Evolutionary conservation across 92 coral and sea anemone species (phyloP).

Genomic region (Zoanthus sansibaricus): DNA sequence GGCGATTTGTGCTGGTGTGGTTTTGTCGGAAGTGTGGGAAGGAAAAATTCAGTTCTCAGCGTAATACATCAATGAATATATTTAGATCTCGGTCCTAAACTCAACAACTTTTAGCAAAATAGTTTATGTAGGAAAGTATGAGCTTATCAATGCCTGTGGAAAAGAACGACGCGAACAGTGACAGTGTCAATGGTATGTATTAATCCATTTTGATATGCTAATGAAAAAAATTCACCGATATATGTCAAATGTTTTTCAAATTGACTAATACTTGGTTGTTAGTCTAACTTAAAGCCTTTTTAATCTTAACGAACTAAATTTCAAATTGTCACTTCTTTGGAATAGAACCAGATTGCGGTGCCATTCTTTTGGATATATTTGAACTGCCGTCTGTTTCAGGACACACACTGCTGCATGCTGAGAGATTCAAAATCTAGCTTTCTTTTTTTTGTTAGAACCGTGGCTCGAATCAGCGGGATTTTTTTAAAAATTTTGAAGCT

Average conservation of each 20-base stretch:
- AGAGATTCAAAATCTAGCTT: background rate
- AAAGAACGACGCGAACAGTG: constrained; percentile 58
- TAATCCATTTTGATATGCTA: background rate
- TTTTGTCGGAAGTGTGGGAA: constrained; percentile 12
- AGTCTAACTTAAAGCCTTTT: background rate
- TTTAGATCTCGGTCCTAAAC: background rate
- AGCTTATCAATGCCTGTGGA: constrained; percentile 58
- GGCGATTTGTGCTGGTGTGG: constrained; percentile 47
- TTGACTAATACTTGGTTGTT: background rate
- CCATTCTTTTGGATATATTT: background rate
- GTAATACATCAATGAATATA: background rate
- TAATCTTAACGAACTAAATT: background rate
- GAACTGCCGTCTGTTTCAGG: background rate
- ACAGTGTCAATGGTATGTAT: constrained; percentile 54
- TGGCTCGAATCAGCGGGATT: background rate
- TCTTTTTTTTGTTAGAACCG: background rate
- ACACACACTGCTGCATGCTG: background rate
- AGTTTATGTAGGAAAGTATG: constrained; percentile 32
- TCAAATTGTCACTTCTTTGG: background rate
- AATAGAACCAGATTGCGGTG: background rate
- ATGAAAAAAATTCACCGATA: background rate
- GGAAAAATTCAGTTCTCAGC: constrained; percentile 1
- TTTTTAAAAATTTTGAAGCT: background rate
- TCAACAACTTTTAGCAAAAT: background rate
- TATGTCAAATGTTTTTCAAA: background rate